Percentiles rank a stretch among this genome's conserved stretches.
These are phyloP conservation scores for Agelas oroides DNA, from an alignment of 37 sponge, comb jelly and placozoan genomes.

Conservation along the genomic window DNA sequence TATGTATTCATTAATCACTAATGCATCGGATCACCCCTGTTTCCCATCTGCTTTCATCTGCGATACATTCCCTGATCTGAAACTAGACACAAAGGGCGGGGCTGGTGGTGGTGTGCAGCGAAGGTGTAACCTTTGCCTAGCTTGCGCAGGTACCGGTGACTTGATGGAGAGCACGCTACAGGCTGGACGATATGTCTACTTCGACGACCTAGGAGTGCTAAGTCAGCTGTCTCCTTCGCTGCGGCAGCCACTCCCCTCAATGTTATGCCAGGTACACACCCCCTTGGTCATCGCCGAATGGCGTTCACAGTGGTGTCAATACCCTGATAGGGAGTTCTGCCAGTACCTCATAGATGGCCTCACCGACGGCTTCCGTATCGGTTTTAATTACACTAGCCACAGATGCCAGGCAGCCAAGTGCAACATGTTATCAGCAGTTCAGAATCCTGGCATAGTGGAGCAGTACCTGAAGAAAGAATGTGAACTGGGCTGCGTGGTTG, in stretches of 20 bases:
- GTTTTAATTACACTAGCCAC: neutral
- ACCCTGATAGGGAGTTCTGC: constrained; percentile 22
- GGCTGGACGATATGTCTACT: neutral
- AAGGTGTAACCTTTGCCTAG: too few species aligned
- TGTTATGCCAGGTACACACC: too few species aligned
- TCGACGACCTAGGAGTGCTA: neutral
- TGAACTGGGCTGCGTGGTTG: constrained; percentile 23
- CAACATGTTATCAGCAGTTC: constrained; percentile 29
- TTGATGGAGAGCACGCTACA: too few species aligned
- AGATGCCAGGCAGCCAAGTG: neutral
- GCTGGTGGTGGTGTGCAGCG: too few species aligned
- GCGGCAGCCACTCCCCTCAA: constrained; percentile 10
- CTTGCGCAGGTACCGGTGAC: too few species aligned
- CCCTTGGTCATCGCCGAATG: too few species aligned
- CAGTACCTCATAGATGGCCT: constrained; percentile 12
- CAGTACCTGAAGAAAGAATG: constrained; percentile 21
- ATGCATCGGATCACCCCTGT: too few species aligned
- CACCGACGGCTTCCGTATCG: constrained; percentile 16
- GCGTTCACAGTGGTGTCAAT: neutral
- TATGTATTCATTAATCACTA: too few species aligned
- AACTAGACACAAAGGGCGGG: too few species aligned
- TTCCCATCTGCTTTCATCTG: too few species aligned
- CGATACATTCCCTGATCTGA: too few species aligned
- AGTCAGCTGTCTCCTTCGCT: neutral
- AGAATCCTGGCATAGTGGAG: constrained; percentile 39